A percentile compares a stretch with the other conserved stretches of the same genome.
Conservation (phyloP, 2,113 vertebrate genomes). For the Cacatua alba region DNA sequence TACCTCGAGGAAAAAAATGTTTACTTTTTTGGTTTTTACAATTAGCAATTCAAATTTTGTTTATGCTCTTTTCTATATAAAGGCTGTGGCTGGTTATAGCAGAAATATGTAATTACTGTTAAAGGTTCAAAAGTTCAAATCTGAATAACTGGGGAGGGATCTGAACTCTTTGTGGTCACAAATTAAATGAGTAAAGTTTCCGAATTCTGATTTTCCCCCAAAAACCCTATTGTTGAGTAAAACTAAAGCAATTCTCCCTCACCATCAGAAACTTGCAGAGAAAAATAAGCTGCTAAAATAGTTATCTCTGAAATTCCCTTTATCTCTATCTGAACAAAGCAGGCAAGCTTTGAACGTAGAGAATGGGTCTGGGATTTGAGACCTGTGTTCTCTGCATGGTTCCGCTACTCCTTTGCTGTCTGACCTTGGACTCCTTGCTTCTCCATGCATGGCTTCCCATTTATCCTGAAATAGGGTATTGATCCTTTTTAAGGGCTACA, state of each 20-base stretch:
- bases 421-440: not conserved
- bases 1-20: conserved; percentile 11
- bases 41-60: conserved; percentile 55
- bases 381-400: not conserved
- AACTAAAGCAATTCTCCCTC: not conserved
- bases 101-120: conserved; percentile 49
- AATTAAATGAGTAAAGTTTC: conserved; percentile 2
- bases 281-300: not conserved
- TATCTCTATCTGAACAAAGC: not conserved
- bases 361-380: not conserved
- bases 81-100: conserved; percentile 29
- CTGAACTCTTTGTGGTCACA: not conserved
- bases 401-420: not conserved
- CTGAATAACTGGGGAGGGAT: conserved; percentile 41
- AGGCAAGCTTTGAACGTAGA: not conserved
- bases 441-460: not conserved
- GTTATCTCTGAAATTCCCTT: not conserved
- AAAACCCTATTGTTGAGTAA: not conserved
- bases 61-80: conserved; percentile 21
- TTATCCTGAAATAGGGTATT: not conserved
- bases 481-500: not conserved
- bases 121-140: conserved; percentile 58
- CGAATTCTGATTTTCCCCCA: not conserved
- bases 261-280: not conserved
- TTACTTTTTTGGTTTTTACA: conserved; percentile 1